A percentile compares a stretch with the other conserved stretches of the same genome.
These are phyloP conservation scores for Mythimna vitellina DNA, from an alignment of 2,888 invertebrate species.

Conservation along the genomic window DNA sequence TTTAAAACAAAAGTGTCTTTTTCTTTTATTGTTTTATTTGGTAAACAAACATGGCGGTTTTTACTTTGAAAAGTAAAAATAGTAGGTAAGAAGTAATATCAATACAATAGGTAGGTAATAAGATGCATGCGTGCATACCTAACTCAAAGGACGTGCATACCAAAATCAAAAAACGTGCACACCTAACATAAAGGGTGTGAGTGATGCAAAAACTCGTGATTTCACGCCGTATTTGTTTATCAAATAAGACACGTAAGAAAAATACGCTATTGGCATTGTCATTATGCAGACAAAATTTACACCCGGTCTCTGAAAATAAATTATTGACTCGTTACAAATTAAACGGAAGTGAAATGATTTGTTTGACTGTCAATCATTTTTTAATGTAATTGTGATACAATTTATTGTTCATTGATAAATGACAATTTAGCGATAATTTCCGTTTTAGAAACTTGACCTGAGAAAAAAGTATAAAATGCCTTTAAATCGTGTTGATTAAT, in stretches of 20 bases:
- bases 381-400: too few relatives aligned
- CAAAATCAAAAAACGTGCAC: conserved; percentile 1
- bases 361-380: too few relatives aligned
- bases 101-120: conserved; percentile 32
- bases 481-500: neutral
- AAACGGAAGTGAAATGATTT: neutral
- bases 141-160: conserved; percentile 31
- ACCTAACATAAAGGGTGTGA: conserved; percentile 25
- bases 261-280: neutral
- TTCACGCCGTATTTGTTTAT: conserved; percentile 28
- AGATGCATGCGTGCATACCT: conserved; percentile 33
- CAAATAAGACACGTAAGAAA: neutral
- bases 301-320: neutral
- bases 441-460: neutral
- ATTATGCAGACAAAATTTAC: neutral
- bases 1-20: neutral
- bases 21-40: neutral
- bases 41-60: neutral
- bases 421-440: neutral
- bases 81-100: conserved; percentile 8
- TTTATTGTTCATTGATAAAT: too few relatives aligned
- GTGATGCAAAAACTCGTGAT: conserved; percentile 27
- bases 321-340: neutral
- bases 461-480: too few relatives aligned
- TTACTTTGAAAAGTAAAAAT: conserved; percentile 2